Evolutionary conservation across 2,888 invertebrate genomes (phyloP), one percentile per base, ranked within the genome.

Genomic region (Aleiodes leptofemur): DNA sequence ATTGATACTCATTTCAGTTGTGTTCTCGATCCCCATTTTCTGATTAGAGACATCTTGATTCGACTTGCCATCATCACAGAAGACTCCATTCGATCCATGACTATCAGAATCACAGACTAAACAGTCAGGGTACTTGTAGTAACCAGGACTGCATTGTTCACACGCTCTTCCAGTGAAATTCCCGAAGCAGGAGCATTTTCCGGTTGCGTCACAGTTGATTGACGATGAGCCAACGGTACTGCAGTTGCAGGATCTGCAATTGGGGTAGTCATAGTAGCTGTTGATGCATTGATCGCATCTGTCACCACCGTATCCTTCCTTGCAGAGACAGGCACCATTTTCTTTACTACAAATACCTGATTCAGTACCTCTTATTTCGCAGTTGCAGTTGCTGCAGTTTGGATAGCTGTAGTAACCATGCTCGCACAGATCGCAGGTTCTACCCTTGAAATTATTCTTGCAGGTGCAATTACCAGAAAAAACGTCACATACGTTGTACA

Each of bases 151-250:
- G 89, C 98, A 99, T 83, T 95, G 95, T 79, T 96, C 95, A 89
- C 99, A 99, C 76, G 95, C 95, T 82, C 95, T 93, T 48, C 97
- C 96, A 1, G 96, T 96, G 88, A 96, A 99, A 87, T 96, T 97
- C 7, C 91, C 91, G 13, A 97, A 92, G 85, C 99, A 99, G 70
- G 95, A 94, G 89, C 99, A 99, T 87, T 97, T 96, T 72, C 98
- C 98, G 55, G 93, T 93, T 0, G 93, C 92, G 77, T 97, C 96
- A 86, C 99, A 99, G 76, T 95, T 94, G 13, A 92, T 92, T 0
- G 95, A 93, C 0, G 94, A 92, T 8, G 97, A 96, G 0, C 98
- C 98, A 0, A 92, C 91, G 5, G 92, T 90, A 73, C 96, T 96
- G 84, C 98, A 98, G 82, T 94, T 93, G 89, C 98, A 98, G 0